Evolutionary conservation across 2,797 vertebrate genomes (phyloP).

Genomic region (Clamator glandarius): DNA sequence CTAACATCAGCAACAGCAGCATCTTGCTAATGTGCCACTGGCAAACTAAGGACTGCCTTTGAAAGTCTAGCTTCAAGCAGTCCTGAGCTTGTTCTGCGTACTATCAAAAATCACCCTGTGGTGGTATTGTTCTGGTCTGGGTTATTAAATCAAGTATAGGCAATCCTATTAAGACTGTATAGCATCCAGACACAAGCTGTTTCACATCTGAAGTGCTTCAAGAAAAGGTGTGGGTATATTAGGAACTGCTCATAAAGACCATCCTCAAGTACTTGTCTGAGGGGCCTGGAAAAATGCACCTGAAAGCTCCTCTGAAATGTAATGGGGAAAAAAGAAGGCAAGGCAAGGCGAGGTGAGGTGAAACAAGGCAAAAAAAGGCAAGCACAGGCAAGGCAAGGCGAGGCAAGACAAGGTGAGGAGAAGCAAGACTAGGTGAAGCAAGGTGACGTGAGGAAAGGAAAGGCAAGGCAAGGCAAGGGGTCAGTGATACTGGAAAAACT

Average conservation of each 20-base stretch:
- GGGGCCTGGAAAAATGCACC: neutral
- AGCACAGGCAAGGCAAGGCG: too few species aligned
- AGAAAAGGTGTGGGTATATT: neutral
- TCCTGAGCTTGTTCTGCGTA: neutral
- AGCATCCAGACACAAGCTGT: neutral
- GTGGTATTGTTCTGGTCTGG: neutral
- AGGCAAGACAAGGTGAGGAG: too few species aligned
- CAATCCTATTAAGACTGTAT: neutral
- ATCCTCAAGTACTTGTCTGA: neutral
- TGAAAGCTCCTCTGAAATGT: neutral
- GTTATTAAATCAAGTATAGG: neutral
- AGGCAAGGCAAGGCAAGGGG: fast-evolving
- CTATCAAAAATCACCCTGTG: neutral
- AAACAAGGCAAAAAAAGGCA: too few species aligned
- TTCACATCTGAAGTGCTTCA: neutral
- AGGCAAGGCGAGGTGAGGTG: too few species aligned
- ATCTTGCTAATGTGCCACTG: neutral
- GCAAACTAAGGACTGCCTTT: neutral
- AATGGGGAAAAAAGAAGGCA: neutral
- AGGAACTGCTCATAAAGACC: neutral
- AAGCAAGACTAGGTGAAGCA: too few species aligned
- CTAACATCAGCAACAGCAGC: neutral
- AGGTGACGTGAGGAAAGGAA: too few species aligned
- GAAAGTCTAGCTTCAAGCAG: neutral
- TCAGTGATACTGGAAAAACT: neutral